Conservation (phyloP, 2,888 invertebrate species). For the Cynaeus angustus region DNA sequence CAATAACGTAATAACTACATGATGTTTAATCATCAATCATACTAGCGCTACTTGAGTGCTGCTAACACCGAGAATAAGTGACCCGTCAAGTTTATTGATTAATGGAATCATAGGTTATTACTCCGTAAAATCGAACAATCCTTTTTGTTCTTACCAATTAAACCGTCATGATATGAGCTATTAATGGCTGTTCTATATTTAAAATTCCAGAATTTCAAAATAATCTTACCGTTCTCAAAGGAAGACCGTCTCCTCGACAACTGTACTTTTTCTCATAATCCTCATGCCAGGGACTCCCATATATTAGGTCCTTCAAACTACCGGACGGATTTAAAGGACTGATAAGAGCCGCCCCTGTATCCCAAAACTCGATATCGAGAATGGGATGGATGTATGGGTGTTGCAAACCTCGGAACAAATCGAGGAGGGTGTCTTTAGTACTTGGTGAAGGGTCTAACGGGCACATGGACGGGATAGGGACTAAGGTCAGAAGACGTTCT, state of each 20-base stretch:
- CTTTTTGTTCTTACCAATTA: background rate
- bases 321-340: slow-evolving; percentile 89
- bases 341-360: slow-evolving; percentile 81
- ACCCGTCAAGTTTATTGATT: background rate
- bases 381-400: slow-evolving; percentile 96
- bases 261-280: slow-evolving; percentile 69
- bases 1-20: too few relatives aligned
- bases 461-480: slow-evolving; percentile 78
- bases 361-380: slow-evolving; percentile 87
- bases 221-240: slow-evolving; percentile 63
- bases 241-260: slow-evolving; percentile 63
- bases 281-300: slow-evolving; percentile 77
- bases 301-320: slow-evolving; percentile 92
- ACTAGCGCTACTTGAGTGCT: background rate
- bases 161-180: background rate
- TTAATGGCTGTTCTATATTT: too few relatives aligned
- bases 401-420: slow-evolving; percentile 88
- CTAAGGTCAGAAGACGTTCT: slow-evolving; percentile 84
- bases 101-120: background rate
- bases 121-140: background rate
- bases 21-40: background rate
- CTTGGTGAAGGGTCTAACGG: slow-evolving; percentile 78
- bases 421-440: slow-evolving; percentile 82
- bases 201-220: background rate
- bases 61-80: background rate